These are phyloP conservation scores for Ptilorrhoa leucosticta DNA, from an alignment of 2,113 vertebrate genomes.

Conservation along the genomic window DNA sequence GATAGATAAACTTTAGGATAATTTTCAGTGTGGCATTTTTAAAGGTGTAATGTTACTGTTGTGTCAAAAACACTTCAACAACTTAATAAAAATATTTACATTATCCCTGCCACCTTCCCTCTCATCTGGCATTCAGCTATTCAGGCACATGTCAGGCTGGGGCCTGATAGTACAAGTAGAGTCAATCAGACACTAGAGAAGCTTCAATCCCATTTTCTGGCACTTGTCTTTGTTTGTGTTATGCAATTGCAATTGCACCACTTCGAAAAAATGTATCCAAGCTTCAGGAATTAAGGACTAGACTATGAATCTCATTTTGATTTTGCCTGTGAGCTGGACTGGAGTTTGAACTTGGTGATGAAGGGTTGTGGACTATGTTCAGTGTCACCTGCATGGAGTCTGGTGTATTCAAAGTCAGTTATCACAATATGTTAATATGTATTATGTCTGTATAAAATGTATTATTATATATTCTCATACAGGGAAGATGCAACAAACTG, in stretches of 20 bases:
- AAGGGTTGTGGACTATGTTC: not conserved
- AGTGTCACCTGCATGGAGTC: not conserved
- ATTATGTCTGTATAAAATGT: not conserved
- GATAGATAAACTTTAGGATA: not conserved
- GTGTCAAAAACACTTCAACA: constrained; percentile 12
- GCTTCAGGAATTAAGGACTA: not conserved
- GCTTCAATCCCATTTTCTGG: constrained; percentile 8
- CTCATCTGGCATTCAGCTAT: constrained; percentile 1
- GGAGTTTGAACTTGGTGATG: not conserved
- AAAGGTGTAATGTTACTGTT: not conserved
- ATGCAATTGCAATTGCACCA: not conserved
- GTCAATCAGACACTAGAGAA: not conserved
- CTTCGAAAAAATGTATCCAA: not conserved
- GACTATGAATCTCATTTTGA: not conserved
- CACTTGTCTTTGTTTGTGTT: not conserved
- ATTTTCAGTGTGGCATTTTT: not conserved
- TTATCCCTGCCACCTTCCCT: not conserved
- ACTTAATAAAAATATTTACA: not conserved
- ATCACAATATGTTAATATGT: not conserved
- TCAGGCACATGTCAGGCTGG: not conserved
- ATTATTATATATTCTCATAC: not conserved
- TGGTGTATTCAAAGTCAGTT: not conserved
- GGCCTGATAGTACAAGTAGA: constrained; percentile 43
- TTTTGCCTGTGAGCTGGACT: not conserved
- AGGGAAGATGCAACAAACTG: not conserved